Conservation (phyloP, 2,888 invertebrate genomes). For the Lepidocyrtoides sp. region DNA sequence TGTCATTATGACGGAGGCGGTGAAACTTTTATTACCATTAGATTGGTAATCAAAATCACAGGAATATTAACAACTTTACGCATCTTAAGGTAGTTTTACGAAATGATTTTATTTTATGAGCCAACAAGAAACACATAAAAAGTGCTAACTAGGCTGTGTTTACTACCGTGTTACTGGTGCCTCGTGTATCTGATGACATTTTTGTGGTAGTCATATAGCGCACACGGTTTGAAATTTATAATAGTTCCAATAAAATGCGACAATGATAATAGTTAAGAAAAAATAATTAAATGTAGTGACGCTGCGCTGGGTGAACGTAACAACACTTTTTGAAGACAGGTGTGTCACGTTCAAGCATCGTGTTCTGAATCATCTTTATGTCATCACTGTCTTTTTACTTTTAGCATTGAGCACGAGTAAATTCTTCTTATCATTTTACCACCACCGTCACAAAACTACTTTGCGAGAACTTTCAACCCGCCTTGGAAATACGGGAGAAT, state of each 20-base stretch:
- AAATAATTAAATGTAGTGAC: no score
- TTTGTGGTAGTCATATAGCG: no score
- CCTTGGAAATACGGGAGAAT: slow-evolving; percentile 15
- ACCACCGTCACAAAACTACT: neutral
- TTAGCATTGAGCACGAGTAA: neutral
- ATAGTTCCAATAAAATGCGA: neutral
- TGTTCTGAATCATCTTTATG: slow-evolving; percentile 11
- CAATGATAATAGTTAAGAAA: neutral
- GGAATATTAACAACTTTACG: neutral
- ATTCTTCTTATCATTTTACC: neutral
- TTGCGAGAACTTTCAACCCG: slow-evolving; percentile 12
- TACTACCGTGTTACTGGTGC: no score
- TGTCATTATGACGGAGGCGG: neutral
- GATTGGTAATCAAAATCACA: neutral
- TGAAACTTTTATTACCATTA: neutral
- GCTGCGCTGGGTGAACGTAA: no score
- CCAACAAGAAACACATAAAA: slow-evolving; percentile 21
- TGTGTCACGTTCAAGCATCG: slow-evolving; percentile 74
- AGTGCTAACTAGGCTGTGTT: neutral
- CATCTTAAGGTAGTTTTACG: neutral
- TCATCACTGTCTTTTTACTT: neutral
- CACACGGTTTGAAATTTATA: neutral
- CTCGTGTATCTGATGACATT: no score
- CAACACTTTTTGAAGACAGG: no score
- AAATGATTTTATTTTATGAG: neutral